Evolutionary conservation across 2,888 invertebrate species (phyloP), one percentile per base, ranked within the genome.

Genomic region (Papilio demoleus): DNA sequence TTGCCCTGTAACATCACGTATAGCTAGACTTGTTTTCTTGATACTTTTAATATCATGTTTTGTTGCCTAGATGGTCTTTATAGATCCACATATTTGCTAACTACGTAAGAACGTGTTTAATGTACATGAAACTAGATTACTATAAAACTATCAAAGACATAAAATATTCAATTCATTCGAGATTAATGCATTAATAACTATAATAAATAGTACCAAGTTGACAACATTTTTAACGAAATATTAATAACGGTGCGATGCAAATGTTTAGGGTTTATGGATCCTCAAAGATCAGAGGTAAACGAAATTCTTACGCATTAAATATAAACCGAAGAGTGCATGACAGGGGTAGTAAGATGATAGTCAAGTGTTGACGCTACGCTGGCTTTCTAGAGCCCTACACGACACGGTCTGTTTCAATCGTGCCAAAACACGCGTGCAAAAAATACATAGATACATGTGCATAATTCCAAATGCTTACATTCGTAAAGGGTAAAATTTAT

Each of bases 291-390:
- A 61, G 8, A 65, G 42, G 27, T 19, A 61, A 61, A 45, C 27
- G 27, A 38, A 65, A 65, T 65, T 45, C 45, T 61, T 50, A 19
- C 38, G 65, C 42, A 60, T 68, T 60, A 60, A 68, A 65, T 42
- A 40, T 68, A 50, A 60, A 59, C 38, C 38, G 65, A 68, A 64
- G 59, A 53, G 59, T 42, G 14, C 34, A 40, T 42, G 58, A 31
- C n/a, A 59, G 42, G 69, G 69, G 67, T 42, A 60, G 53, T 40
- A 61, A 65, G 65, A 69, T 65, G 69, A 69, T 65, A 65, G 65
- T 53, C 56, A 64, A 69, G 69, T 69, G 65, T 65, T 69, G 61
- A 69, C 62, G 62, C 65, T 42, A 56, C 45, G 61, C 65, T 61
- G 14, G 31, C 53, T 53, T 24, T 69, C 53, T 65, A 65, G 61